Evolutionary conservation across 2,888 invertebrate species (phyloP).

Genomic region (Tetheella fluctuosa): DNA sequence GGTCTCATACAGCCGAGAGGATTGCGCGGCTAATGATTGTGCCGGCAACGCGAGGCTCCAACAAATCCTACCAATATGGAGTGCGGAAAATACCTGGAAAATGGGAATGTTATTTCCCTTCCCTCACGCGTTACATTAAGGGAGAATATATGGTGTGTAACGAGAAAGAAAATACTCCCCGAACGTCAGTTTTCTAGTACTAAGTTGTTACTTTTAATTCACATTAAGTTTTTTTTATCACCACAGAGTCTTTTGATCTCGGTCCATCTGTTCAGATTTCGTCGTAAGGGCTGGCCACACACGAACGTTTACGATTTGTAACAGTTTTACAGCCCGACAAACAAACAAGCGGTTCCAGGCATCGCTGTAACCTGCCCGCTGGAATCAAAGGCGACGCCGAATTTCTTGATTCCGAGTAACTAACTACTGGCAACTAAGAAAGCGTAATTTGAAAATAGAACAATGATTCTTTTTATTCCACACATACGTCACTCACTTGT

Average conservation of each 20-base stretch:
- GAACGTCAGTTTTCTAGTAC: slow-evolving; percentile 55
- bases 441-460: slow-evolving; percentile 46
- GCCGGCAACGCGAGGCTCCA: slow-evolving; percentile 50
- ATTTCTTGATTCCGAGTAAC: slow-evolving; percentile 70
- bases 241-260: slow-evolving; percentile 76
- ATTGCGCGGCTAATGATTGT: slow-evolving; percentile 76
- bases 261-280: slow-evolving; percentile 80
- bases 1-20: slow-evolving; percentile 63
- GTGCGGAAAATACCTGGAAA: slow-evolving; percentile 80
- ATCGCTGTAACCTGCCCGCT: slow-evolving; percentile 58
- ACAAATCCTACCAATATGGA: slow-evolving; percentile 81
- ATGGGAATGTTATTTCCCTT: slow-evolving; percentile 67
- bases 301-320: slow-evolving; percentile 80
- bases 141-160: slow-evolving; percentile 48
- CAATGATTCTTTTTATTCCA: slow-evolving; percentile 38
- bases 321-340: slow-evolving; percentile 80
- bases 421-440: slow-evolving; percentile 33
- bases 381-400: slow-evolving; percentile 76
- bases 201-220: slow-evolving; percentile 77
- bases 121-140: slow-evolving; percentile 32
- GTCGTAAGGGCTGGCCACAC: slow-evolving; percentile 84
- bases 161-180: slow-evolving; percentile 45
- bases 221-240: slow-evolving; percentile 79
- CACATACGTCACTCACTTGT: slow-evolving; percentile 26
- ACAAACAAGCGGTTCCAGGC: slow-evolving; percentile 81